A percentile compares a stretch with the other conserved stretches of the same genome.
phyloP scores from a whole-genome alignment of 2,888 invertebrate genomes.

The Microplitis manilae region DNA sequence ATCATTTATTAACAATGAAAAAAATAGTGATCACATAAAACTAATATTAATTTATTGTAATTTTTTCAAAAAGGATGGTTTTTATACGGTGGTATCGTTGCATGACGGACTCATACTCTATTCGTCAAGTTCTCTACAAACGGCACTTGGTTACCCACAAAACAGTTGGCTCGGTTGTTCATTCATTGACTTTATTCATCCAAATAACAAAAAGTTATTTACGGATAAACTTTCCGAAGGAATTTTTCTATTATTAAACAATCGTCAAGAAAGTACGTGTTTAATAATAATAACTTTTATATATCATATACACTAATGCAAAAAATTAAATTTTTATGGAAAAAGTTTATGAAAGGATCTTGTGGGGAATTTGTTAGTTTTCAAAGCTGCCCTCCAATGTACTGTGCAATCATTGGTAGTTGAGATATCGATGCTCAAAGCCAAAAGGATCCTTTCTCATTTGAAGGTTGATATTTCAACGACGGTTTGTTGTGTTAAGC shows the following conservation, averaged over 20 bases:
- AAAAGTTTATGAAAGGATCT: neutral
- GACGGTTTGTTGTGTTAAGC: no score
- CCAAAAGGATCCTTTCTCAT: no score
- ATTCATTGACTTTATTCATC: slow-evolving; percentile 90
- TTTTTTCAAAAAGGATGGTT: slow-evolving; percentile 77
- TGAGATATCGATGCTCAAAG: neutral
- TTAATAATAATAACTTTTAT: neutral
- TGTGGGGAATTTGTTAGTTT: no score
- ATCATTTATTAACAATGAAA: neutral
- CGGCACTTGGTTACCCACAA: slow-evolving; percentile 83
- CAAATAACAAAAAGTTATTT: slow-evolving; percentile 82
- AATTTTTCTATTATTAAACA: slow-evolving; percentile 76
- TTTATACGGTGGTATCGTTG: slow-evolving; percentile 87
- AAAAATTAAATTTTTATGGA: neutral
- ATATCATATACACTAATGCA: neutral
- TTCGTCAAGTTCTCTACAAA: slow-evolving; percentile 80
- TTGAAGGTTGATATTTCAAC: no score
- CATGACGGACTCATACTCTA: slow-evolving; percentile 86
- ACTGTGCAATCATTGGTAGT: neutral
- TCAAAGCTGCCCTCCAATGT: no score
- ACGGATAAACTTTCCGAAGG: slow-evolving; percentile 83
- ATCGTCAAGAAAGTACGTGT: slow-evolving; percentile 63
- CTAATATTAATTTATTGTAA: slow-evolving; percentile 41
- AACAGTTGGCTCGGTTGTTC: slow-evolving; percentile 90
- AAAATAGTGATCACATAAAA: slow-evolving; percentile 6